Base-by-base conservation (phyloP, 2,797 vertebrate species). In the Falco columbarius region DNA sequence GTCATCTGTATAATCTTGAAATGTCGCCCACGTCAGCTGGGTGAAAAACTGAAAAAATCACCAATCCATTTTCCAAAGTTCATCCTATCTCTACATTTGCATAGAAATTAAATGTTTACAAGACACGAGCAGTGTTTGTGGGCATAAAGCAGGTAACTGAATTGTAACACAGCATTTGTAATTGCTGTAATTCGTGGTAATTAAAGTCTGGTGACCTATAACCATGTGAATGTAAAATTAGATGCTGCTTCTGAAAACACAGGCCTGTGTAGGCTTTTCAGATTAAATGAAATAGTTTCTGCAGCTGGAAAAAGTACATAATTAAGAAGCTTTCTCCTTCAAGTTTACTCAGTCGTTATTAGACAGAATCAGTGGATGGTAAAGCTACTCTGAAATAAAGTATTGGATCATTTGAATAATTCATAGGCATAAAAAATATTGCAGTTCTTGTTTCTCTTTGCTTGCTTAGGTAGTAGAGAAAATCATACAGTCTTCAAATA, bases 1-100 rank as follows among this genome's bases (percentile, higher is more conserved):
- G 94, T 89, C 79, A 86, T 38, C 75, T 51, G n/a, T 51, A 10
- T 36, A 76, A 67, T 61, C 81, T 36, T 74, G 55, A 89, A 90
- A 66, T 23, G 34, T 63, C 65, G 85, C 27, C 29, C 27, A 0
- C 2, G 3, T 68, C 77, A 74, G 42, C 29, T 68, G 32, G 14
- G 12, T 74, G 20, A 34, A 80, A 87, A 67, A 22, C 22, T 76
- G 59, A 9, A 29, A 77, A 82, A 77, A 13, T 4, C 14, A 51
- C 67, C 54, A 66, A 18, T 15, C 51, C 10, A n/a, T 47, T 52
- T 89, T 68, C 56, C n/a, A 42, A 30, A 70, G 9, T 56, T 42
- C 32, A 5, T 22, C 12, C 18, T 66, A 29, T 36, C 13, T 77
- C 9, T n/a, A 19, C 0, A 2, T 21, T 75, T 49, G 4, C 0